These are phyloP conservation scores for Ypsolopha sequella DNA, from an alignment of 2,888 invertebrate species.

Conservation along the genomic window DNA sequence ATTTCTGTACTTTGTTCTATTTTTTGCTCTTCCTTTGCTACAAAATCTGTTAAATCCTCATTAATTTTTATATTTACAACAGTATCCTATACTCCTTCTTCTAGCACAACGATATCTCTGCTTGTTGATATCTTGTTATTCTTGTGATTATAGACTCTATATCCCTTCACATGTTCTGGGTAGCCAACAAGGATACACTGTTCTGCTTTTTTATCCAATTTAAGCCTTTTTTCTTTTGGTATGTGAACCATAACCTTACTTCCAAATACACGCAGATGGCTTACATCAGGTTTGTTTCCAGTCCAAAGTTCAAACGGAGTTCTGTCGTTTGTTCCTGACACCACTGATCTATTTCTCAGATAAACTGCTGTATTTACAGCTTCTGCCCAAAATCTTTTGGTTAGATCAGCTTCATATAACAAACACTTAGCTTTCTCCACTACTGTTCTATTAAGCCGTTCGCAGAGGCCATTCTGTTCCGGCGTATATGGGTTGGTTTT, in stretches of 20 bases:
- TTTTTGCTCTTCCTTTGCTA: background rate
- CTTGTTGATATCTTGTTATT: background rate
- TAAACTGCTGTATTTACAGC: too few relatives aligned
- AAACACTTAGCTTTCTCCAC: too few relatives aligned
- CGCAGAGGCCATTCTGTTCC: too few relatives aligned
- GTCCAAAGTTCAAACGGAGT: background rate
- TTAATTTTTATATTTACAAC: background rate
- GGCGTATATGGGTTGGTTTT: too few relatives aligned
- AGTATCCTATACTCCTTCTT: background rate
- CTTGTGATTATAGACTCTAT: background rate
- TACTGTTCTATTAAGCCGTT: too few relatives aligned
- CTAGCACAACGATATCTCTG: conserved; percentile 3
- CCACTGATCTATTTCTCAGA: conserved; percentile 3
- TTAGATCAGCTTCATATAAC: too few relatives aligned
- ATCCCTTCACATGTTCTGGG: background rate
- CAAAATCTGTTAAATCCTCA: background rate
- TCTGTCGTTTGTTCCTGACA: background rate
- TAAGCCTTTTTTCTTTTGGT: background rate
- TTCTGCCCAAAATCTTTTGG: too few relatives aligned
- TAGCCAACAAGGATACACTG: conserved; percentile 1
- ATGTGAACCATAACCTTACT: conserved; percentile 2
- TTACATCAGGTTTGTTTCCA: background rate
- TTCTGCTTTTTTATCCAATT: background rate
- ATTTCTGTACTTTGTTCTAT: background rate
- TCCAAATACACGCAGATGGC: background rate